phyloP scores from a whole-genome alignment of 1,140 invertebrate species.

The Acromyrmex heyeri region DNA sequence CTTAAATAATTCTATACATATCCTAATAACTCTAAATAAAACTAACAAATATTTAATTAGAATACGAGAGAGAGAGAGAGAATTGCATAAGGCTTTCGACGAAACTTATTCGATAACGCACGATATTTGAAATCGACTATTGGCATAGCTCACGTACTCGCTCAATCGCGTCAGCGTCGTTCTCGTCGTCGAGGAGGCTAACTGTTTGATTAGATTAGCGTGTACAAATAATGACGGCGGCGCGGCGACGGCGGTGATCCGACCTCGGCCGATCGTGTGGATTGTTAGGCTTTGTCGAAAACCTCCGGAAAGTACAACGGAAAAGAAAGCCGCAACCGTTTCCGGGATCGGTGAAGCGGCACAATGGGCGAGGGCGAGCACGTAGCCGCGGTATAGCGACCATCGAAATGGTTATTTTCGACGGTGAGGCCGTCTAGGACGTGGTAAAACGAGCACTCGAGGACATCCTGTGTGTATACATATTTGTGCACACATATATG shows the following conservation, averaged over 20 bases:
- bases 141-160: neutral
- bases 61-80: neutral
- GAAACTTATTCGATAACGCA: neutral
- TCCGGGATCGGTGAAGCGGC: conserved; percentile 57
- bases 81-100: neutral
- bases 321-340: conserved; percentile 46
- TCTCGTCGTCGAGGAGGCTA: conserved; percentile 28
- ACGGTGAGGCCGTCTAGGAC: conserved; percentile 84
- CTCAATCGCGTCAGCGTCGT: conserved; percentile 23
- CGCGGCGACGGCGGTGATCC: neutral
- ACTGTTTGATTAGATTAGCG: conserved; percentile 54
- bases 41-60: neutral
- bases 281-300: conserved; percentile 32
- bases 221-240: conserved; percentile 32
- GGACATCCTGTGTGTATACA: conserved; percentile 78
- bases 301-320: conserved; percentile 17
- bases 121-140: conserved; percentile 17
- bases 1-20: too few species aligned
- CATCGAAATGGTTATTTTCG: conserved; percentile 84
- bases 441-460: conserved; percentile 83
- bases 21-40: neutral
- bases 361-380: conserved; percentile 56
- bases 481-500: neutral
- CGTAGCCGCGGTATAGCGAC: neutral
- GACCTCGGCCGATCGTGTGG: conserved; percentile 1